Evolutionary conservation across 2,113 vertebrate genomes (phyloP), one percentile per base, ranked within the genome.

Genomic region (Brachyhypopomus occidentalis): DNA sequence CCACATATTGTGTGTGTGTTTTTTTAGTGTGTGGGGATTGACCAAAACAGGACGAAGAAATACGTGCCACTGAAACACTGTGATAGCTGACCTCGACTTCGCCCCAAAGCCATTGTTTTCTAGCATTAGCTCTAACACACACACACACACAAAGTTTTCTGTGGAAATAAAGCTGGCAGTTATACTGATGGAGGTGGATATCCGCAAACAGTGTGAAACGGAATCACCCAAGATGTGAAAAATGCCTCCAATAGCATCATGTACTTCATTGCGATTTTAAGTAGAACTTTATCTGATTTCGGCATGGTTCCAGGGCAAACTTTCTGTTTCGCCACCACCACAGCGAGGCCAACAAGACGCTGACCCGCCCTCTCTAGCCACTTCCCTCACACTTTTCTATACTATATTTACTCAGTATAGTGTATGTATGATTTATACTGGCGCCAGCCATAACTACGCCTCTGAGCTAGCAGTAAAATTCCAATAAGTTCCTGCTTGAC

Each of bases 21-120:
- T 80, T 80, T 83, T 73, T 34, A 64, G 45, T 45, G 36, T 58
- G 58, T 76, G 70, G 48, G 74, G 59, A 38, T 63, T 34, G 63
- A 71, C 22, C 74, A 86, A 83, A 86, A 86, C 84, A 86, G 81
- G 81, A 86, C 75, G 56, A 83, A 86, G 78, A 62, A 80, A 83
- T 80, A 69, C 48, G 60, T 45, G 79, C 59, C 52, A 75, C 79
- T 78, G 72, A 82, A 85, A 85, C 84, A 81, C 38, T 83, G 52
- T 81, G 71, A 83, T 81, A 86, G 78, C 70, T 86, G 84, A 80
- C 78, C 84, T 81, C 63, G 62, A 78, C 78, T 86, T 81, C 45
- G 78, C 82, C 69, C 84, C 82, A 63, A 66, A 64, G 63, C 71
- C 59, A 86, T 86, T 86, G 84, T 86, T 81, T 83, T 86, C 60